Conservation (phyloP, 1,140 invertebrate genomes). For the Batillaria attramentaria region DNA sequence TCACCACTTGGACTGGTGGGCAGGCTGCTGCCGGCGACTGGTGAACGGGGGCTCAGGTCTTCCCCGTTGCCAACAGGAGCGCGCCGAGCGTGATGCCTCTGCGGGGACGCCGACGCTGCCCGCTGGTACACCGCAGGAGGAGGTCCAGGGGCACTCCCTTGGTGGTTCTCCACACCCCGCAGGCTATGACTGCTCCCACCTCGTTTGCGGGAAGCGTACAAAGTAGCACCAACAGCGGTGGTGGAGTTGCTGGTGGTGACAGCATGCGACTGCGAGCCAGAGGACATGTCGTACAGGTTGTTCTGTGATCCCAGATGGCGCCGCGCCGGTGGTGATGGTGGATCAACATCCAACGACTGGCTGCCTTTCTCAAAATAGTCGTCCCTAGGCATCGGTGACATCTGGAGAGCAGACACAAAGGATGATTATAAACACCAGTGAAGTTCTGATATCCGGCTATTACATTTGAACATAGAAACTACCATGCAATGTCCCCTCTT, state of each 20-base stretch:
- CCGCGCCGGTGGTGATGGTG: conserved; percentile 83
- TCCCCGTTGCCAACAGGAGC: conserved; percentile 8
- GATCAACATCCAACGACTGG: conserved; percentile 86
- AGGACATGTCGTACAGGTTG: conserved; percentile 85
- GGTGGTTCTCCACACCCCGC: conserved; percentile 21
- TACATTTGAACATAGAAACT: too few relatives aligned
- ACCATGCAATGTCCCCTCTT: too few relatives aligned
- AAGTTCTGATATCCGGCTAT: too few relatives aligned
- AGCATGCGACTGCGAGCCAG: conserved; percentile 35
- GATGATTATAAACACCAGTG: too few relatives aligned
- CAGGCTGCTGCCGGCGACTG: background rate
- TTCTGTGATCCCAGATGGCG: conserved; percentile 87
- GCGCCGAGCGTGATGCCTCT: conserved; percentile 13
- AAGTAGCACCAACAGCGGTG: conserved; percentile 48
- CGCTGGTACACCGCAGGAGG: conserved; percentile 20
- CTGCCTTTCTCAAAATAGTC: conserved; percentile 68
- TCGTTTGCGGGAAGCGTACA: conserved; percentile 41
- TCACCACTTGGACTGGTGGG: conserved; percentile 24
- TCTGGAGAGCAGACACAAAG: too few relatives aligned
- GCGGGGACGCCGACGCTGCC: conserved; percentile 23
- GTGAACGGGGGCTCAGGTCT: background rate
- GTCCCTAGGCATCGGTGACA: too few relatives aligned
- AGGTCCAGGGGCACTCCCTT: background rate
- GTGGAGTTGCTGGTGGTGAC: conserved; percentile 22
- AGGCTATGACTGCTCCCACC: conserved; percentile 34